These are phyloP conservation scores for Stenodema calcarata DNA, from an alignment of 2,888 invertebrate genomes.

Conservation along the genomic window DNA sequence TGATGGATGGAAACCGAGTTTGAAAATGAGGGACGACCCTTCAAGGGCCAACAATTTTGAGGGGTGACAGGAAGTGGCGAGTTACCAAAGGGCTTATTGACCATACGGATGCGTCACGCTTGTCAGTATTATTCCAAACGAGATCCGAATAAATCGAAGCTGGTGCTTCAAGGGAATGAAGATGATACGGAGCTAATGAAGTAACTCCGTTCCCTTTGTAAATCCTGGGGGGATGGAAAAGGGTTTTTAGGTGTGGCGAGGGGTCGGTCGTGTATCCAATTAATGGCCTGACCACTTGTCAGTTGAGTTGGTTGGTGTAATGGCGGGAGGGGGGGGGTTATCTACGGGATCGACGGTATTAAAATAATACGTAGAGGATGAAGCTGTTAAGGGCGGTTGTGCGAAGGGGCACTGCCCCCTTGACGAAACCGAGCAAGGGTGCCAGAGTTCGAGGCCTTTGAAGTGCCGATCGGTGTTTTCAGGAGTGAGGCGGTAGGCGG, in stretches of 20 bases:
- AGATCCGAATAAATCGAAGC: conserved; percentile 28
- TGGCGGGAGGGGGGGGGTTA: conserved; percentile 19
- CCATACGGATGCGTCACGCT: neutral
- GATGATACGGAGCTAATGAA: conserved; percentile 25
- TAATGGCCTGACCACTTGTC: conserved; percentile 32
- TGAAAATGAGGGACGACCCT: neutral
- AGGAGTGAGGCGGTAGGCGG: conserved; percentile 10
- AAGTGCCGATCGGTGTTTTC: conserved; percentile 32
- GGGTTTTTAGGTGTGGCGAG: neutral
- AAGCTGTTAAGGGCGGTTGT: too few species aligned
- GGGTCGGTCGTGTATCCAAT: conserved; percentile 26
- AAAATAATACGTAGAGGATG: conserved; percentile 15
- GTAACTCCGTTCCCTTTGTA: neutral
- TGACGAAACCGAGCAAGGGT: neutral
- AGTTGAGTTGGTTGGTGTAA: neutral
- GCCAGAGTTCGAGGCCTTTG: conserved; percentile 11
- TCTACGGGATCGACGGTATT: conserved; percentile 10
- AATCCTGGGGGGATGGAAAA: neutral
- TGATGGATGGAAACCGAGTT: too few species aligned
- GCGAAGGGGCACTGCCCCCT: neutral
- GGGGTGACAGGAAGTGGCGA: neutral
- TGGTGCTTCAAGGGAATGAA: neutral
- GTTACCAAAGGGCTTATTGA: neutral
- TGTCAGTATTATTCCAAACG: neutral
- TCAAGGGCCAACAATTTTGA: neutral